Evolutionary conservation across 2,797 vertebrate genomes (phyloP).

Genomic region (Alcedo quadribrachys): DNA sequence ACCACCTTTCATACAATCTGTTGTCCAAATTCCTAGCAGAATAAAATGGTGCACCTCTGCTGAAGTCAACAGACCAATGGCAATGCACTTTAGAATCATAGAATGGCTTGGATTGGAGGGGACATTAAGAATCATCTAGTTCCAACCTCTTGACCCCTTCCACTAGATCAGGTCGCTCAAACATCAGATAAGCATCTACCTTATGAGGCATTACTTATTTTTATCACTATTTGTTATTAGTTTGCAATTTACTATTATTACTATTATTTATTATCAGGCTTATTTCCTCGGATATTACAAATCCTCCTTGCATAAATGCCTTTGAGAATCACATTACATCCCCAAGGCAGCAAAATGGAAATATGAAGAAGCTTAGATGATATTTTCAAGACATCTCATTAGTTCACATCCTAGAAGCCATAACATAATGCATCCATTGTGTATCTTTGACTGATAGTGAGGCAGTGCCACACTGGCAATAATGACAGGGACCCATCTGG

Average conservation of each 20-base stretch:
- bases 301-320: not conserved
- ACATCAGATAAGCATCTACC: not conserved
- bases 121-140: not conserved
- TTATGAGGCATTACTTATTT: not conserved
- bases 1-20: not conserved
- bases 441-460: not conserved
- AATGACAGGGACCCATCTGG: not conserved
- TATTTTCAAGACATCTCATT: conserved; percentile 11
- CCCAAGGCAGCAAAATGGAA: not conserved
- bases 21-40: not conserved
- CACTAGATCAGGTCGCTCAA: not conserved
- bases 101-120: not conserved
- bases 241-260: not conserved
- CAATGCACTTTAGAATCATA: not conserved
- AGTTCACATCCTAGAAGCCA: not conserved
- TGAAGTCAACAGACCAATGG: not conserved
- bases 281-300: not conserved
- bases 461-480: not conserved
- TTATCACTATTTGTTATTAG: not conserved
- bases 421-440: not conserved
- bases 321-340: not conserved
- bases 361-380: not conserved
- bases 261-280: not conserved
- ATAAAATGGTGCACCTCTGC: not conserved
- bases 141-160: not conserved